These are phyloP conservation scores for Amblyopsis rosae DNA, from an alignment of 2,113 vertebrate genomes.

Conservation along the genomic window DNA sequence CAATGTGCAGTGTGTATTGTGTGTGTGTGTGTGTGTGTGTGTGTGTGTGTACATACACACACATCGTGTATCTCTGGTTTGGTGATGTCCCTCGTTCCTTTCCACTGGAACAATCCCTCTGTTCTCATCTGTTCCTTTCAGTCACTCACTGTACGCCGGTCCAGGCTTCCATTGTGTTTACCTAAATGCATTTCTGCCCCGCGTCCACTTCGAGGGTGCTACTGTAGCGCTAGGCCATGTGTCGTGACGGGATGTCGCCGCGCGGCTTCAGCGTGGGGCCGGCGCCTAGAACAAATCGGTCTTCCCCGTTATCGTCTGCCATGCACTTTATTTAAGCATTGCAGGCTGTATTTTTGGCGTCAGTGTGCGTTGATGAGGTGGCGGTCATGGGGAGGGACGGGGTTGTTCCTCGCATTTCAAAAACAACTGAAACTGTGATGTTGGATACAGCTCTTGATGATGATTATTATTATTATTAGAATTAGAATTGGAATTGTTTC, in stretches of 20 bases:
- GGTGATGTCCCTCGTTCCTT: slow-evolving; percentile 7
- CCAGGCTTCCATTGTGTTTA: neutral
- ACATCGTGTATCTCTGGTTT: neutral
- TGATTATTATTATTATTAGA: neutral
- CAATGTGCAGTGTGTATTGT: slow-evolving; percentile 2
- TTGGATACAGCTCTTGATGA: neutral
- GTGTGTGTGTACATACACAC: neutral
- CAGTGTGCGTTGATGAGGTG: neutral
- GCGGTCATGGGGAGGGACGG: no score
- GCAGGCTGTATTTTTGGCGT: slow-evolving; percentile 17
- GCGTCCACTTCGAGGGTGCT: slow-evolving; percentile 7
- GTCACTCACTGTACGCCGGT: neutral
- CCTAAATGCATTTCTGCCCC: slow-evolving; percentile 6
- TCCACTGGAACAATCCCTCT: neutral
- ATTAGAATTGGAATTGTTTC: neutral
- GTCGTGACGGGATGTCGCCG: slow-evolving; percentile 3
- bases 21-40: no score
- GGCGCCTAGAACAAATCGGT: slow-evolving; percentile 17
- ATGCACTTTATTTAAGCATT: slow-evolving; percentile 39
- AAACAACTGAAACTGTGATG: no score
- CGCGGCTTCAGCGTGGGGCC: slow-evolving; percentile 3
- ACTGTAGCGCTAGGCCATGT: slow-evolving; percentile 33
- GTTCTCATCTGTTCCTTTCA: neutral
- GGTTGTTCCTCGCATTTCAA: no score
- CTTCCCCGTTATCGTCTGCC: slow-evolving; percentile 28